These are phyloP conservation scores for Chalcosyrphus nemorum DNA, from an alignment of 2,888 invertebrate genomes.

Conservation along the genomic window DNA sequence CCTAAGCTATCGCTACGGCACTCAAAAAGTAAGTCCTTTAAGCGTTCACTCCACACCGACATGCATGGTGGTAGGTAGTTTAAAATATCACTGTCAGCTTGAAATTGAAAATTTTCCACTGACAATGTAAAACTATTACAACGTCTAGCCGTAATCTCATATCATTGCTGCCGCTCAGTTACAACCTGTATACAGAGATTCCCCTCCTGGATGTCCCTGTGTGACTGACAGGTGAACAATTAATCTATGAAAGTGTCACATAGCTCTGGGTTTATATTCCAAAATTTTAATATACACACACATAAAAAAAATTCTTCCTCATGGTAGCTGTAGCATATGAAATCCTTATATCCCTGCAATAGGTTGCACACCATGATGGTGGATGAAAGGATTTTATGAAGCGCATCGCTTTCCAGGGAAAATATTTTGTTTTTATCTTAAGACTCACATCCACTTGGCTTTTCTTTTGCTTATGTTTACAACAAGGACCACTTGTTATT, in stretches of 20 bases:
- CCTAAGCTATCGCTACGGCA: not conserved
- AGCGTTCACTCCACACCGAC: not conserved
- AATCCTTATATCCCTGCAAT: not conserved
- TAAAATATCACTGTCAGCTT: constrained; percentile 37
- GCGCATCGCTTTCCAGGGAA: not conserved
- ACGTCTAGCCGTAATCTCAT: constrained; percentile 48
- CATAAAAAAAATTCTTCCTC: not conserved
- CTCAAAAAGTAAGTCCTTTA: not conserved
- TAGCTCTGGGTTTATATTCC: constrained; percentile 13
- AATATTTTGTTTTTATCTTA: not conserved
- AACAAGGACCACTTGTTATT: constrained; percentile 1
- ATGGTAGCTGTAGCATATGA: not conserved
- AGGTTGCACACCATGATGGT: not conserved
- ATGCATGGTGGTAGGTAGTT: not conserved
- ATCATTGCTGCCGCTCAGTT: constrained; percentile 43
- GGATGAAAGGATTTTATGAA: constrained; percentile 3
- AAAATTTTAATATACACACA: constrained; percentile 7
- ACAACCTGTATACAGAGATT: not conserved
- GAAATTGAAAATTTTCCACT: constrained; percentile 56
- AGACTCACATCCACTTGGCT: not conserved
- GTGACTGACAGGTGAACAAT: constrained; percentile 46
- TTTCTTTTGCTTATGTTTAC: too few species aligned
- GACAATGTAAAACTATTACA: constrained; percentile 56
- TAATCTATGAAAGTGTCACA: constrained; percentile 42
- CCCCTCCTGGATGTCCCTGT: not conserved